Evolutionary conservation across 2,888 invertebrate species (phyloP).

Genomic region (Rambutsinella grinnellia): DNA sequence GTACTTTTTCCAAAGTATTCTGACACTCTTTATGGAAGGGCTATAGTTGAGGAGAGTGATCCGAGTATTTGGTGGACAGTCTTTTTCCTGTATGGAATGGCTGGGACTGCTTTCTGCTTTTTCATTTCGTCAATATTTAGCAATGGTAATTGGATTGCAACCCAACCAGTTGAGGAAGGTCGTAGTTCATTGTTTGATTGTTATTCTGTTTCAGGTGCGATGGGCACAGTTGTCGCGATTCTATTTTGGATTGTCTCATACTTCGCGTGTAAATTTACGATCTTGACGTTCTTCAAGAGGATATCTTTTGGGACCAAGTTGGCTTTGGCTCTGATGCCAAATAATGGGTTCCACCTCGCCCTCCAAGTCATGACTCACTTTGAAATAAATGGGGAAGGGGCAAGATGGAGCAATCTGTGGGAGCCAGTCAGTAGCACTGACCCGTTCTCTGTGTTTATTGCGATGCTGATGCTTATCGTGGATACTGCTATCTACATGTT

Average conservation of each 20-base stretch:
- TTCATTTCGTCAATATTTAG: constrained; percentile 67
- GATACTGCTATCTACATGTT: constrained; percentile 71
- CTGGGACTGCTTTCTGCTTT: constrained; percentile 70
- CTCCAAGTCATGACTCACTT: constrained; percentile 66
- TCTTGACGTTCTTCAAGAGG: constrained; percentile 58
- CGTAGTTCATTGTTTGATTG: background rate
- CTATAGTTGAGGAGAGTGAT: constrained; percentile 55
- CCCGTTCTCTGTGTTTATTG: constrained; percentile 68
- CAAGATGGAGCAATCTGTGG: constrained; percentile 69
- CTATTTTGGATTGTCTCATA: constrained; percentile 67
- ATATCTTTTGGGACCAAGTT: constrained; percentile 63
- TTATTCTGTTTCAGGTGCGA: constrained; percentile 66
- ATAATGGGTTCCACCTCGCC: constrained; percentile 67
- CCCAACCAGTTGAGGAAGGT: background rate
- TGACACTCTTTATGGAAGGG: too few relatives aligned
- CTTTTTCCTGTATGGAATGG: constrained; percentile 69
- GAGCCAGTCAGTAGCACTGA: constrained; percentile 67
- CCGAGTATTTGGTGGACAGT: constrained; percentile 68
- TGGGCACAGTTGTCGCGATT: constrained; percentile 67
- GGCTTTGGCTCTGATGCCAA: constrained; percentile 66
- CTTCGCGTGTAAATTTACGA: constrained; percentile 59
- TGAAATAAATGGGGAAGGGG: constrained; percentile 67
- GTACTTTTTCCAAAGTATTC: too few relatives aligned
- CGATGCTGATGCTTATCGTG: constrained; percentile 66
- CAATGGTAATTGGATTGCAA: constrained; percentile 15